Evolutionary conservation across 2,797 vertebrate genomes (phyloP).

Genomic region (Arvicola amphibius): DNA sequence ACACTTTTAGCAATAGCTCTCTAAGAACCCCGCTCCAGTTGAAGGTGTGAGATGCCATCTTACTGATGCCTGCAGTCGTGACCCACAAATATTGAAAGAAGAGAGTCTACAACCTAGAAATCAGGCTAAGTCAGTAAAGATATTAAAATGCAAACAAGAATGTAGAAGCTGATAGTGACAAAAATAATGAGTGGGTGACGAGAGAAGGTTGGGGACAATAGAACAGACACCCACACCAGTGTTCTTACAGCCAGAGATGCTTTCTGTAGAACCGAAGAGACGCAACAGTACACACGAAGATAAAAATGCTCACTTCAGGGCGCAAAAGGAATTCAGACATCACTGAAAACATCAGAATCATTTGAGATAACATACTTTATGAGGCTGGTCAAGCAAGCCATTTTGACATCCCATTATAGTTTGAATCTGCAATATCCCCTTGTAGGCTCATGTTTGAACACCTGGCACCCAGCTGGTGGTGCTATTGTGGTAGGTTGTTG

Average conservation of each 20-base stretch:
- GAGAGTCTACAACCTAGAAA: background rate
- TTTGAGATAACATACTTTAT: background rate
- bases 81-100: background rate
- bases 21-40: background rate
- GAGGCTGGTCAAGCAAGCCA: background rate
- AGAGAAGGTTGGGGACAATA: background rate
- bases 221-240: background rate
- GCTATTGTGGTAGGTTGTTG: background rate
- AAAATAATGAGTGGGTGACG: background rate
- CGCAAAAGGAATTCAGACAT: background rate
- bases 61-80: background rate
- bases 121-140: background rate
- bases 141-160: background rate
- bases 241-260: background rate
- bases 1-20: background rate
- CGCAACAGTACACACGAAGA: background rate
- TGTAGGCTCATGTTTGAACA: background rate
- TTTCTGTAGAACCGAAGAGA: background rate
- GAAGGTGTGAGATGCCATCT: background rate
- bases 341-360: background rate
- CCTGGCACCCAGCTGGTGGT: background rate
- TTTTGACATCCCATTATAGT: background rate
- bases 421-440: background rate
- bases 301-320: background rate
- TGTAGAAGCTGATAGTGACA: background rate